phyloP scores from a whole-genome alignment of 2,113 vertebrate species.

The Corydoras maculifer region DNA sequence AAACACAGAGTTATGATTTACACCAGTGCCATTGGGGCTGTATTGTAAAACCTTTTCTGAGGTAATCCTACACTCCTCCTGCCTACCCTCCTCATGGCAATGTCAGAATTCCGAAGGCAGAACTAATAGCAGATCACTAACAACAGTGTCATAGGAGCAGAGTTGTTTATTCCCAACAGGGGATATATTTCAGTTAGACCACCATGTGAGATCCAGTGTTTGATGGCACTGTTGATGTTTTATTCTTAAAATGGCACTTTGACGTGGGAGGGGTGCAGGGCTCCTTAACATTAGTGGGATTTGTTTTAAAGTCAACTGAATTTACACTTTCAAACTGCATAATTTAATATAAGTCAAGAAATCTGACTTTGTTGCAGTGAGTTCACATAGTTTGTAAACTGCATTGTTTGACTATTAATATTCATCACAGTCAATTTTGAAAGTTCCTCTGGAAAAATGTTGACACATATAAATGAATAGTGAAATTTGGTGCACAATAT shows the following conservation, averaged over 20 bases:
- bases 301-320: no score
- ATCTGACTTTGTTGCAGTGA: no score
- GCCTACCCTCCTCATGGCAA: conserved; percentile 32
- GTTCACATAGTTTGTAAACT: no score
- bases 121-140: conserved; percentile 3
- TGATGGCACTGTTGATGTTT: conserved; percentile 3
- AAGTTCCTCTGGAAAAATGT: no score
- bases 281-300: no score
- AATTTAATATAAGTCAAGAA: no score
- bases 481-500: no score
- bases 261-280: neutral
- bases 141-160: conserved; percentile 1
- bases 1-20: conserved; percentile 36
- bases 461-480: no score
- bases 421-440: no score
- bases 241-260: neutral
- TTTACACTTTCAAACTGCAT: no score
- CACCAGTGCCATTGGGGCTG: conserved; percentile 36
- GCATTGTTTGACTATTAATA: no score
- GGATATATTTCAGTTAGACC: conserved; percentile 13
- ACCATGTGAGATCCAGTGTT: conserved; percentile 13
- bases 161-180: neutral
- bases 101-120: conserved; percentile 9
- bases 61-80: conserved; percentile 48
- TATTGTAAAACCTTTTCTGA: conserved; percentile 16